These are phyloP conservation scores for Psittacula derbiana DNA, from an alignment of 2,797 vertebrate genomes.

Conservation along the genomic window DNA sequence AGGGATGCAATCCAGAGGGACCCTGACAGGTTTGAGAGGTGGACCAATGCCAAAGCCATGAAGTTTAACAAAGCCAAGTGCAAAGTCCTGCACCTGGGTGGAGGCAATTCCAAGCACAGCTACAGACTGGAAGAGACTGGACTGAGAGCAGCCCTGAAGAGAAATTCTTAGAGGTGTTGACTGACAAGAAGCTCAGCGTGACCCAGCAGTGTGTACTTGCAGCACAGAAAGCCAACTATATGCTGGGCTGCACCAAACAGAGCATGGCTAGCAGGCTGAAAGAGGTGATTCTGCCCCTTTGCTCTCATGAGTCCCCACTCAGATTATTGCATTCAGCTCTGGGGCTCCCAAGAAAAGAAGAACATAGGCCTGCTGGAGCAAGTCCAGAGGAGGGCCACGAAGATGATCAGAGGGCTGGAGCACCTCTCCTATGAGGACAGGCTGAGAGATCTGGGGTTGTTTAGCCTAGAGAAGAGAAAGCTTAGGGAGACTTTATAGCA, in stretches of 20 bases:
- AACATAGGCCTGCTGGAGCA: not conserved
- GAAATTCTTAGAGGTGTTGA: not conserved
- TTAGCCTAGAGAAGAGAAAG: not conserved
- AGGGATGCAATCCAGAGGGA: not conserved
- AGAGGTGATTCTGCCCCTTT: not conserved
- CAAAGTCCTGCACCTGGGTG: not conserved
- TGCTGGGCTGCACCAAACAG: not conserved
- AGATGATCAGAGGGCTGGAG: not conserved
- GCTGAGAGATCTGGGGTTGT: not conserved
- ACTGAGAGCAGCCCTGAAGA: not conserved
- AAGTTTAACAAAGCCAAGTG: not conserved
- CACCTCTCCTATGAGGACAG: not conserved
- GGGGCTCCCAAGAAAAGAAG: not conserved
- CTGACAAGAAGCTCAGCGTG: not conserved
- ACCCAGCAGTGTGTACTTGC: too few species aligned
- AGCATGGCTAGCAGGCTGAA: not conserved
- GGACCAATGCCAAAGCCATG: not conserved
- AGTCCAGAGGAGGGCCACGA: not conserved
- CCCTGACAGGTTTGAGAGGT: not conserved
- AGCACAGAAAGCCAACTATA: not conserved
- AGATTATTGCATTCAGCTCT: not conserved
- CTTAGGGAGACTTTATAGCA: not conserved
- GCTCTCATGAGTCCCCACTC: not conserved
- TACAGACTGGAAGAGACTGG: not conserved
- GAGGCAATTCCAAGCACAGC: not conserved